Evolutionary conservation across 2,113 vertebrate species (phyloP).

Genomic region (Symphodus melops): DNA sequence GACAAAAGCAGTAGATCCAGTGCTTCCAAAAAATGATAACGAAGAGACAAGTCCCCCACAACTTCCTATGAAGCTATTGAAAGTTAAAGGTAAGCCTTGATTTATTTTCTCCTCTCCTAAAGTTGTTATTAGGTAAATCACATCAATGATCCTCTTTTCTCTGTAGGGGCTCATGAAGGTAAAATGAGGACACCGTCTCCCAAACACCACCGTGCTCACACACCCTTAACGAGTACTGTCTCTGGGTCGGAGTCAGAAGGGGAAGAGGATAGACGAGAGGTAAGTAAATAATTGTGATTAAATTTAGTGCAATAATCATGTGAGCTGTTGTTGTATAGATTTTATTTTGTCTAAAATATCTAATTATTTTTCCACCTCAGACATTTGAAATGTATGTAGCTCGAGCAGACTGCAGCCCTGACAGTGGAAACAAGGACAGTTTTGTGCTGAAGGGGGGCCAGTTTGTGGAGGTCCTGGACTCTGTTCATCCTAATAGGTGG

Average conservation of each 20-base stretch:
- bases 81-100: constrained; percentile 89
- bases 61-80: constrained; percentile 85
- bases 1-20: constrained; percentile 81
- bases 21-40: constrained; percentile 84
- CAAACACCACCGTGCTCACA: constrained; percentile 74
- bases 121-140: not conserved
- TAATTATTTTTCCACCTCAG: constrained; percentile 72
- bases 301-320: not conserved
- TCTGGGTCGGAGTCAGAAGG: constrained; percentile 82
- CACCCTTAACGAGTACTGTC: constrained; percentile 64
- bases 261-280: constrained; percentile 78
- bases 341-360: not conserved
- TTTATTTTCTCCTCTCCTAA: not conserved
- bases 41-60: constrained; percentile 82
- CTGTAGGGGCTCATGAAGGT: constrained; percentile 50
- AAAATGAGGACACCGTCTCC: constrained; percentile 75
- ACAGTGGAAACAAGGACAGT: constrained; percentile 85
- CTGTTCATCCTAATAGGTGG: constrained; percentile 94
- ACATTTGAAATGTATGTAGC: constrained; percentile 95
- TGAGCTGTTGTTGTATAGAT: not conserved
- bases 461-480: constrained; percentile 95
- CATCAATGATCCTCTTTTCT: not conserved
- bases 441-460: constrained; percentile 94
- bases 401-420: constrained; percentile 90
- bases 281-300: constrained; percentile 8